These are phyloP conservation scores for Trachymyrmex septentrionalis DNA, from an alignment of 1,140 invertebrate genomes.

Conservation along the genomic window DNA sequence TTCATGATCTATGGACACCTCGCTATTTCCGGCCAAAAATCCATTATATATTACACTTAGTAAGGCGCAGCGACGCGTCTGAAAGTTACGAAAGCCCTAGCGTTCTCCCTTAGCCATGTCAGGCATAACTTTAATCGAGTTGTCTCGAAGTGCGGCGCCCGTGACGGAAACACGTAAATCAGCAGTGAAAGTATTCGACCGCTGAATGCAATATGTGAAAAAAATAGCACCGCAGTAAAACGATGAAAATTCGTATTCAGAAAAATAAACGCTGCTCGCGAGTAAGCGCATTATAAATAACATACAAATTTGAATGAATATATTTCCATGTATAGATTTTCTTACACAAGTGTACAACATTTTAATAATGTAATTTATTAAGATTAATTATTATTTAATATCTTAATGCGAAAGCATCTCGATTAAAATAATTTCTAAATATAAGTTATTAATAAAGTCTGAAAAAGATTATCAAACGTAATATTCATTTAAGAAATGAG, in stretches of 20 bases:
- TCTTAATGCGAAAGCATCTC: background rate
- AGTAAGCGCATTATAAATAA: background rate
- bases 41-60: slow-evolving; percentile 83
- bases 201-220: slow-evolving; percentile 32
- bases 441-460: background rate
- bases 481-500: background rate
- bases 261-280: background rate
- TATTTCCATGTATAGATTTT: background rate
- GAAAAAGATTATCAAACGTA: background rate
- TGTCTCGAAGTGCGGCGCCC: slow-evolving; percentile 68
- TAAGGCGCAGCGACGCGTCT: slow-evolving; percentile 72
- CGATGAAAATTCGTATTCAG: slow-evolving; percentile 20
- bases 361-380: background rate
- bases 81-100: slow-evolving; percentile 71
- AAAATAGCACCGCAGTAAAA: background rate
- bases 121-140: slow-evolving; percentile 81
- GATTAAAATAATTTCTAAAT: background rate
- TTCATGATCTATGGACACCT: slow-evolving; percentile 83
- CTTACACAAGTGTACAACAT: background rate
- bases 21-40: slow-evolving; percentile 83
- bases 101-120: slow-evolving; percentile 58
- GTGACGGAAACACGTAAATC: slow-evolving; percentile 75
- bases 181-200: slow-evolving; percentile 62
- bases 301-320: background rate
- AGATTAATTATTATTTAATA: background rate